Evolutionary conservation across 2,888 invertebrate genomes (phyloP), one percentile per base, ranked within the genome.

Genomic region (Ophion obscuratus): DNA sequence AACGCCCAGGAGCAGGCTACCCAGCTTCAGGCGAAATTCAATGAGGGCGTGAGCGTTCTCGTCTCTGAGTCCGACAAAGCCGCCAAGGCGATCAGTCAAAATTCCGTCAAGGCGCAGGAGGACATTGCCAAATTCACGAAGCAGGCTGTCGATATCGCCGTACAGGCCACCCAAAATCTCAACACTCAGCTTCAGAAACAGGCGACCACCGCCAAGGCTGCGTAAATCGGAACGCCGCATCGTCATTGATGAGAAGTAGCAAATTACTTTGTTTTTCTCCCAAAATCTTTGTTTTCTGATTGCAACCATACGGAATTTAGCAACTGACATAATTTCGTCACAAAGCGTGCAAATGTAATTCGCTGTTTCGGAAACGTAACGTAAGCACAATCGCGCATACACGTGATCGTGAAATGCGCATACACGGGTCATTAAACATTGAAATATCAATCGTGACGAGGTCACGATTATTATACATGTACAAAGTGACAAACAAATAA

Each of bases 111-210:
- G 74, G 89, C 93, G 2, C 92, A 92, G 73, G 93, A 93, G 27
- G 91, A 91, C 7, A 83, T 94, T 40, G 90, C 91, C 11, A 91
- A 90, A 20, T 90, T 93, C 67, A 91, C 93, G 7, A 94, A 93
- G 85, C 91, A 93, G 47, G 92, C 92, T 0, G 90, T 94, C 53
- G 92, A 93, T 61, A 89, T 93, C 44, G 92, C 92, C 3, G 90
- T 93, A 5, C 88, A 93, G 31, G 92, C 93, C 1, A 91, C 92
- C 0, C 90, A 92, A 36, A 93, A 90, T 61, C 86, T 94, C 5
- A 93, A 92, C 73, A 87, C 84, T 9, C 91, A 93, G 71, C 89
- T 94, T 40, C 92, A 93, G 78, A 89, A 91, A 64, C 86, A 88
- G 70, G 87, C 88, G 0, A 83, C 90, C 5, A 70, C 88, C 27